Percentiles rank a stretch among this genome's conserved stretches.
Evolutionary conservation across 2,888 invertebrate species (phyloP).

Genomic region (Podabrus alpinus): DNA sequence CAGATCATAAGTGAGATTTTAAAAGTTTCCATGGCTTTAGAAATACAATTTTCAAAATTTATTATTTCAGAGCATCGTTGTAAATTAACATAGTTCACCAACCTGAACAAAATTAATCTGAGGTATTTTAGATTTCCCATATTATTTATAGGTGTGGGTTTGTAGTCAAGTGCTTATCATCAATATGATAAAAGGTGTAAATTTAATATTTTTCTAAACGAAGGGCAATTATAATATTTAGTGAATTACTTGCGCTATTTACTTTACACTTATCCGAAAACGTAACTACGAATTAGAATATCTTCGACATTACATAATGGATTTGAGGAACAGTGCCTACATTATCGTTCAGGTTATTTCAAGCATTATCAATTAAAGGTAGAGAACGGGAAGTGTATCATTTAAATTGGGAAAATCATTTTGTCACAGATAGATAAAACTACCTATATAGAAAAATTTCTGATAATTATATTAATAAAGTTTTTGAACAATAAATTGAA

Average conservation of each 20-base stretch:
- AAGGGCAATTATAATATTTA: background rate
- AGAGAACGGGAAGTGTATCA: background rate
- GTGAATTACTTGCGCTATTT: background rate
- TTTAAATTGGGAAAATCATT: background rate
- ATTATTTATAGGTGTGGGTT: background rate
- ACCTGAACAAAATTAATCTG: background rate
- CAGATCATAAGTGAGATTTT: conserved; percentile 4
- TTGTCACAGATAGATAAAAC: background rate
- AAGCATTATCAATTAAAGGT: background rate
- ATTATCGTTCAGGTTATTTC: background rate
- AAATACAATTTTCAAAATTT: background rate
- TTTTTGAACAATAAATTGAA: no score
- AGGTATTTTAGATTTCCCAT: background rate
- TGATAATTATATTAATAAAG: background rate
- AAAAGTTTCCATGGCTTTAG: background rate
- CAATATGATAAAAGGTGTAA: background rate
- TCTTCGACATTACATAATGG: background rate
- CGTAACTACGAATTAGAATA: background rate
- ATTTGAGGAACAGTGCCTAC: background rate
- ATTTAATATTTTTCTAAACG: background rate
- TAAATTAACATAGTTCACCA: background rate
- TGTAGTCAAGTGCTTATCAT: background rate
- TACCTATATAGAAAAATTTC: background rate
- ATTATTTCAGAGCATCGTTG: conserved; percentile 5
- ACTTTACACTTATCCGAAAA: background rate